Evolutionary conservation across 2,113 vertebrate species (phyloP), one percentile per base, ranked within the genome.

Genomic region (Capreolus pygargus): DNA sequence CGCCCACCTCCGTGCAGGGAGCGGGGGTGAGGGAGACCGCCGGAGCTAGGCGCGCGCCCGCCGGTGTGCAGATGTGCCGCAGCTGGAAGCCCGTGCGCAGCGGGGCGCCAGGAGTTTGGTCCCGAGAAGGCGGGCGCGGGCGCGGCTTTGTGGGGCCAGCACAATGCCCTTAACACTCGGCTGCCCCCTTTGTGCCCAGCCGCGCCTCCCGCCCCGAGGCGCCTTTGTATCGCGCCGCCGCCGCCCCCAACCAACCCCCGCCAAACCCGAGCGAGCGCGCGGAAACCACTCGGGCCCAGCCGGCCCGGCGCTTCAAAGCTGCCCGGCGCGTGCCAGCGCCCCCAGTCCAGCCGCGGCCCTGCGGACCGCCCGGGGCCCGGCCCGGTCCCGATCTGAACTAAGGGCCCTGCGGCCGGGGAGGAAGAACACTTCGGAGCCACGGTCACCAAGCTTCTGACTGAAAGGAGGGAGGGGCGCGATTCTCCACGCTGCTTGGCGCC

Each of bases 291-390:
- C 21, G 1, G 67, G 64, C 90, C 84, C 0, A 2, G 50, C 64
- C 5, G 30, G 61, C 43, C 47, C 3, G 54, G 86, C 28, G 52
- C 89, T 98, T 97, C 93, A 96, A 97, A 97, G 91, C 84, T 64
- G 60, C 86, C 83, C n/a, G 98, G 97, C 98, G 89, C 98, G 98
- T 98, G 98, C 96, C 98, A 52, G 90, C 12, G 28, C 54, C 74
- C 1, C 43, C 45, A 45, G 33, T 39, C n/a, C 6, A 43, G 67
- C 30, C 60, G 58, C 76, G n/a, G 86, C 21, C 89, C 13, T 4
- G 67, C 52, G n/a, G 61, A 43, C 28, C 25, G 43, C 33, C 87
- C 23, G 3, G 17, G 67, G 52, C 55, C n/a, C 19, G 16, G 55
- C 54, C 39, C 60, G 25, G 88, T 36, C 61, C 8, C 16, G 67